These are phyloP conservation scores for Phalacrocorax carbo DNA, from an alignment of 2,113 vertebrate species.

Conservation along the genomic window DNA sequence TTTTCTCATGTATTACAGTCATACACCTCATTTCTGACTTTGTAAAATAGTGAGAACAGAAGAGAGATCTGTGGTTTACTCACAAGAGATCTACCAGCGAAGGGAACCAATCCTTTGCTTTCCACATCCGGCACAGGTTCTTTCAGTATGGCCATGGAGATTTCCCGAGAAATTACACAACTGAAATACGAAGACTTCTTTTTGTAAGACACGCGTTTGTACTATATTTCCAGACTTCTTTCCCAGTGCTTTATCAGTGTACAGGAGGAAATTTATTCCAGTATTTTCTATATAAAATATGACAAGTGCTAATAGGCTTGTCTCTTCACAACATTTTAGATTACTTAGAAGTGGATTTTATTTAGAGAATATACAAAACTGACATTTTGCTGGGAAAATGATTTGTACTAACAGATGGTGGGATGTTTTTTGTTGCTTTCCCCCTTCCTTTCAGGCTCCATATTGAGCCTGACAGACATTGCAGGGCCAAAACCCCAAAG, in stretches of 20 bases:
- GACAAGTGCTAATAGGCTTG: constrained; percentile 34
- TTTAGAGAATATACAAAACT: background rate
- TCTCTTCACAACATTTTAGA: background rate
- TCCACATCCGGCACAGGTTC: background rate
- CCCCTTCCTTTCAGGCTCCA: background rate
- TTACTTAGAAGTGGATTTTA: constrained; percentile 16
- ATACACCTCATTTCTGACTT: background rate
- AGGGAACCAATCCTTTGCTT: background rate
- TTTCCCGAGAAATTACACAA: background rate
- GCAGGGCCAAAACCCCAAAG: background rate
- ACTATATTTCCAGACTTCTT: background rate
- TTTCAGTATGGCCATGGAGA: background rate
- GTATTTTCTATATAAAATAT: background rate
- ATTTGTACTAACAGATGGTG: constrained; percentile 12
- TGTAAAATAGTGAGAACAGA: background rate
- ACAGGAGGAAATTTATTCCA: background rate
- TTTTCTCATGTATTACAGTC: background rate
- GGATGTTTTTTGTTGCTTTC: background rate
- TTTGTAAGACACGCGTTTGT: background rate
- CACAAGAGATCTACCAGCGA: background rate
- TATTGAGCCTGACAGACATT: background rate
- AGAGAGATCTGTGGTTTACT: background rate
- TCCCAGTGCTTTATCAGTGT: background rate
- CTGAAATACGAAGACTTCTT: background rate
- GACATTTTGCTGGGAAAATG: background rate